Evolutionary conservation across 2,888 invertebrate species (phyloP).

Genomic region (Thymelicus acteon): DNA sequence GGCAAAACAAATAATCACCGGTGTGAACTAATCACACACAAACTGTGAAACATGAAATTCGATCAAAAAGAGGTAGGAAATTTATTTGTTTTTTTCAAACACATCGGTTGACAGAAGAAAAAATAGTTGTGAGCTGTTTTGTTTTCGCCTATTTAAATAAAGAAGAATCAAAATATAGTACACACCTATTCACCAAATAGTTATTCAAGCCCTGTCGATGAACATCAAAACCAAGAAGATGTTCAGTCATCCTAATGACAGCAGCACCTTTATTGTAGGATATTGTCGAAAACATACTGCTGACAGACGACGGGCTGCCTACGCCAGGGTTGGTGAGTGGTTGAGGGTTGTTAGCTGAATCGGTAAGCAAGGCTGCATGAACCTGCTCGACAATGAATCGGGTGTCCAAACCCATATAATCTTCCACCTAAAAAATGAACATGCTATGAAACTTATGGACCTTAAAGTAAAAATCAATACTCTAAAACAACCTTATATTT

Average conservation of each 20-base stretch:
- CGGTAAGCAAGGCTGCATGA: constrained; percentile 86
- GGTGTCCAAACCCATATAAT: constrained; percentile 86
- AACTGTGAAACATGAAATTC: too few species aligned
- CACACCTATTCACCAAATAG: constrained; percentile 82
- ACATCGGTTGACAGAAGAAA: too few species aligned
- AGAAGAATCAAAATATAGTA: background rate
- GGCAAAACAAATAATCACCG: too few species aligned
- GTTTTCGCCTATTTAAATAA: too few species aligned
- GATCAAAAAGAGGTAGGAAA: too few species aligned
- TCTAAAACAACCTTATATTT: too few species aligned
- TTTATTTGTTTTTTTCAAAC: too few species aligned
- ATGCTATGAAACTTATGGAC: too few species aligned
- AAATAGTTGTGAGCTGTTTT: too few species aligned
- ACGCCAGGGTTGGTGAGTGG: constrained; percentile 85
- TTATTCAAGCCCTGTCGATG: constrained; percentile 82
- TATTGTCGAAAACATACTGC: constrained; percentile 87
- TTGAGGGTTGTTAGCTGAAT: constrained; percentile 84
- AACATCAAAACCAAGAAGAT: constrained; percentile 80
- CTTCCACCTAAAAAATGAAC: constrained; percentile 78
- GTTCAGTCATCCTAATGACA: constrained; percentile 88
- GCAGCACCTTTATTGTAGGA: constrained; percentile 89
- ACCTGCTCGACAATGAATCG: constrained; percentile 90
- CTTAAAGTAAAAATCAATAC: too few species aligned
- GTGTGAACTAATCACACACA: too few species aligned
- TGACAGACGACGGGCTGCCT: constrained; percentile 83